Conservation (phyloP, 1,140 invertebrate species). For the Oncopodura yosiiana region DNA sequence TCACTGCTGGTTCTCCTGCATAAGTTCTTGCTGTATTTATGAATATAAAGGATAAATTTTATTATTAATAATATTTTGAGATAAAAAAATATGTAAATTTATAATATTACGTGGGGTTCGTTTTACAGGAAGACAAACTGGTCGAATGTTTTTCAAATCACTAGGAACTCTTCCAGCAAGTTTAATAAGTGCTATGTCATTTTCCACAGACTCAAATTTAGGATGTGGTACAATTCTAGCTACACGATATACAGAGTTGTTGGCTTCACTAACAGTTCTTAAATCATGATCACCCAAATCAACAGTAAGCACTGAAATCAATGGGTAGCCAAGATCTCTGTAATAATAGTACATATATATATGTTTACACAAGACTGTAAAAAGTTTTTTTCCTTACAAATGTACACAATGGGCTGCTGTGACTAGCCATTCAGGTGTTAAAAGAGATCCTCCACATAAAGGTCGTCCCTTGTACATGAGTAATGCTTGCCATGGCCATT, state of each 20-base stretch:
- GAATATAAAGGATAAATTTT: background rate
- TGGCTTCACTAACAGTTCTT: slow-evolving; percentile 8
- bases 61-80: background rate
- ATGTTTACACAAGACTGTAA: background rate
- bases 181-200: slow-evolving; percentile 28
- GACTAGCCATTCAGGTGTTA: slow-evolving; percentile 23
- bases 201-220: slow-evolving; percentile 5
- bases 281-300: slow-evolving; percentile 33
- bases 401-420: slow-evolving; percentile 29
- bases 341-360: no score
- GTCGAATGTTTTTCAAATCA: background rate
- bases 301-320: slow-evolving; percentile 19
- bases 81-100: background rate
- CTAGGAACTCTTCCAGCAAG: slow-evolving; percentile 13
- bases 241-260: slow-evolving; percentile 15
- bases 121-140: slow-evolving; percentile 22
- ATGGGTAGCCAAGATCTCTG: slow-evolving; percentile 12
- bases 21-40: slow-evolving; percentile 8
- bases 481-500: slow-evolving; percentile 32
- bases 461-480: slow-evolving; percentile 22
- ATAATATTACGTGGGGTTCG: slow-evolving; percentile 12
- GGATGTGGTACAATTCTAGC: slow-evolving; percentile 23
- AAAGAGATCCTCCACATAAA: slow-evolving; percentile 24
- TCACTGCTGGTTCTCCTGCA: slow-evolving; percentile 7
- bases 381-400: slow-evolving; percentile 12